Evolutionary conservation across 2,113 vertebrate species (phyloP).

Genomic region (Dipodomys ordii): DNA sequence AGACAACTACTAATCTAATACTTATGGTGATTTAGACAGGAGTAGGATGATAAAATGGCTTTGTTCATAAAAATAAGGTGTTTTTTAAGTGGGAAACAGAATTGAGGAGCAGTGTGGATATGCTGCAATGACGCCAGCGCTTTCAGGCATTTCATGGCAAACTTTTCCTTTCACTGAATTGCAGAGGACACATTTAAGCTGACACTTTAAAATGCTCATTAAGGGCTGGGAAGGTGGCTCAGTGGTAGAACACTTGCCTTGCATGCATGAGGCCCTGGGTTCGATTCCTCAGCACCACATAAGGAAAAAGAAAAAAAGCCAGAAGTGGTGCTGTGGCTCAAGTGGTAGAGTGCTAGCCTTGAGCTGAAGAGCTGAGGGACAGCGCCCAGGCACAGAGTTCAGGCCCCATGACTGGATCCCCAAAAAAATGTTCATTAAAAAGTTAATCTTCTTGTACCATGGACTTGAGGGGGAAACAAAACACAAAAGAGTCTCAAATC

Average conservation of each 20-base stretch:
- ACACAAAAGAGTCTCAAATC: neutral
- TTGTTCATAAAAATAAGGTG: conserved; percentile 20
- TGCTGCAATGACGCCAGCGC: conserved; percentile 45
- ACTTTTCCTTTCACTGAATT: conserved; percentile 38
- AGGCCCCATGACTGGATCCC: too few relatives aligned
- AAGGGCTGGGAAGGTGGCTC: neutral
- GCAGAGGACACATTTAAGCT: conserved; percentile 44
- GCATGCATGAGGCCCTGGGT: too few relatives aligned
- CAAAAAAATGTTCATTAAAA: conserved; percentile 48
- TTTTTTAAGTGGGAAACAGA: conserved; percentile 21
- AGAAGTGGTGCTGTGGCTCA: too few relatives aligned
- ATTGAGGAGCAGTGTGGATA: neutral
- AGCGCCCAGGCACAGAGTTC: too few relatives aligned
- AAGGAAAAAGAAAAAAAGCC: too few relatives aligned
- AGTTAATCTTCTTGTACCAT: conserved; percentile 31
- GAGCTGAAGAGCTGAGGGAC: too few relatives aligned
- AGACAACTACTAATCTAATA: conserved; percentile 38
- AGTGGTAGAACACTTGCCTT: too few relatives aligned
- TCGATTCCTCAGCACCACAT: too few relatives aligned
- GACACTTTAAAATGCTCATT: conserved; percentile 45
- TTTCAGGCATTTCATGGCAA: conserved; percentile 33
- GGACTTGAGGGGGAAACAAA: neutral
- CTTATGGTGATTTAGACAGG: neutral
- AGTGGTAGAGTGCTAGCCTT: too few relatives aligned
- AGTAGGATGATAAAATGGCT: conserved; percentile 29